Evolutionary conservation across 2,113 vertebrate genomes (phyloP), one percentile per base, ranked within the genome.

Genomic region (Chascanopsetta lugubris): DNA sequence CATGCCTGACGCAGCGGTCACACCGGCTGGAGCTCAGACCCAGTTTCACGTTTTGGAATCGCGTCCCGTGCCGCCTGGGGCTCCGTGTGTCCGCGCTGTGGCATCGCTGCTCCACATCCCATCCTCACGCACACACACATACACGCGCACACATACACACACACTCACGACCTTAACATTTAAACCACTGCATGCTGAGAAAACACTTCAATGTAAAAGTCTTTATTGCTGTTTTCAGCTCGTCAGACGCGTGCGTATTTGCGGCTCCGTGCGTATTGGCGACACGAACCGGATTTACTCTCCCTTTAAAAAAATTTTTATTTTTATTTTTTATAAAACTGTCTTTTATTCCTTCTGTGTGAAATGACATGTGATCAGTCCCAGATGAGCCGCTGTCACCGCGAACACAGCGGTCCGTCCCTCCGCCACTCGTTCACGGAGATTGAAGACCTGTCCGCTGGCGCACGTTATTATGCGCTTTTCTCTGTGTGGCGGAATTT

Each of bases 11-110:
- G 5, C 57, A 62, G 60, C 73, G 64, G 74, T 61, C 72, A 42
- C 69, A 21, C 59, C 50, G 80, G 75, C 22, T 61, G 64, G 27
- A 63, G 69, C 68, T 46, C 77, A 80, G 77, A 80, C 76, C 72
- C 32, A 80, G 69, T 83, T 80, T 68, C 45, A 21, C 74, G 49
- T 79, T 79, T 80, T 61, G 73, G 61, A 49, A 69, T 60, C 13
- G 66, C 58, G 47, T 77, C n/a, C 55, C 29, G 17, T 20, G 15
- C 47, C 72, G n/a, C 58, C 69, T 72, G 27, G n/a, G n/a, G n/a
- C n/a, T 34, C 66, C 26, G 9, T 26, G 30, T 11, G 42, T 6
- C 62, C 46, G 49, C 62, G 66, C 63, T 66, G 71, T 72, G 76
- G 70, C 71, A 70, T 67, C 59, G 9, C 38, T 17, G 46, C 38